Conservation (phyloP, 2,113 vertebrate species). For the Brevimyrus niger region DNA sequence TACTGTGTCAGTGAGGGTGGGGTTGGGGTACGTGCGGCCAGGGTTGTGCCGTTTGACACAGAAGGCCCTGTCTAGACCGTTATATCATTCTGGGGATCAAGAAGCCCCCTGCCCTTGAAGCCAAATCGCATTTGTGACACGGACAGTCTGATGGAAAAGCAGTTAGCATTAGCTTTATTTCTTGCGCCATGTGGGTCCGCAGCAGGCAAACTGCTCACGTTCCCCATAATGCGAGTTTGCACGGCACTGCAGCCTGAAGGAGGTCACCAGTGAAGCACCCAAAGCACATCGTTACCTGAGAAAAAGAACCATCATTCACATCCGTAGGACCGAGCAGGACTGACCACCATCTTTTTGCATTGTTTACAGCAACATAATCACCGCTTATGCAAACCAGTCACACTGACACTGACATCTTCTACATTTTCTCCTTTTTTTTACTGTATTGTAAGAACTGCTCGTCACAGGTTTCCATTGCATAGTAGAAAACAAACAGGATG, state of each 20-base stretch:
- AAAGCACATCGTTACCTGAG: neutral
- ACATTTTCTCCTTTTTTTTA: neutral
- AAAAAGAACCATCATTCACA: neutral
- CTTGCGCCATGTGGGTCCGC: no score
- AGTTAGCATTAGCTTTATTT: neutral
- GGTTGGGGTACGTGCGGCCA: no score
- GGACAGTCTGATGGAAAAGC: neutral
- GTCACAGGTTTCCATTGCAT: neutral
- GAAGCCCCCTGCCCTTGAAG: neutral
- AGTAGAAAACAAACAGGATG: neutral
- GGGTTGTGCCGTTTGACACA: neutral
- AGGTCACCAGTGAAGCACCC: neutral
- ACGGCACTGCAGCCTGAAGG: neutral
- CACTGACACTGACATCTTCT: neutral
- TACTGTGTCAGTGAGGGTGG: neutral
- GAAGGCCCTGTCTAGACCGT: constrained; percentile 4
- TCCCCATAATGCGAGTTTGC: neutral
- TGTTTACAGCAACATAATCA: neutral
- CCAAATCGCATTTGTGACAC: neutral
- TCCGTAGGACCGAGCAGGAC: neutral
- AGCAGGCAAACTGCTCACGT: neutral
- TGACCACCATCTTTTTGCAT: neutral
- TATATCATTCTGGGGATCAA: neutral
- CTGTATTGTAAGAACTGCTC: neutral
- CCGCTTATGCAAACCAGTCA: neutral